Evolutionary conservation across 2,797 vertebrate species (phyloP).

Genomic region (Ctenochaetus hawaiiensis): DNA sequence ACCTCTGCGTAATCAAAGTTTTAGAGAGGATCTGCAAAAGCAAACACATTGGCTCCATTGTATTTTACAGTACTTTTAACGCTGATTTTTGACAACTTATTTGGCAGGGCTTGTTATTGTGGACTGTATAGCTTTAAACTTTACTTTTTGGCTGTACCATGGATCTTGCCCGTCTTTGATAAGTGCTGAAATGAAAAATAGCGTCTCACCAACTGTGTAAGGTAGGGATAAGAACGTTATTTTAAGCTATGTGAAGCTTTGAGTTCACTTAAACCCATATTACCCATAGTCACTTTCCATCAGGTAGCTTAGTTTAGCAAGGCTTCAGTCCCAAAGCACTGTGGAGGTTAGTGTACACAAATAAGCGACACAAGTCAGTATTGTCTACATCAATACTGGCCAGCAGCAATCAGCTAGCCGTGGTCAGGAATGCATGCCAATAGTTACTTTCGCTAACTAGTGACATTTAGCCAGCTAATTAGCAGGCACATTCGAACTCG

Average conservation of each 20-base stretch:
- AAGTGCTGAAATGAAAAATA: neutral
- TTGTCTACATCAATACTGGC: neutral
- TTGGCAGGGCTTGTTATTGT: neutral
- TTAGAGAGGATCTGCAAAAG: neutral
- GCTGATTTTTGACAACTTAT: neutral
- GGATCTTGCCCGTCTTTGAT: neutral
- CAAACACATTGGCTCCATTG: too few species aligned
- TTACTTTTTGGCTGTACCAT: neutral
- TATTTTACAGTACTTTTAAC: neutral
- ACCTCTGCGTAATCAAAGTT: neutral
- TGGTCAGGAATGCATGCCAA: neutral
- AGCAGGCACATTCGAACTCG: constrained; percentile 44
- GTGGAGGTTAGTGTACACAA: neutral
- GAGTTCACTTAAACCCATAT: neutral
- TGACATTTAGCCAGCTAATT: constrained; percentile 60
- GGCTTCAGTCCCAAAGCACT: neutral
- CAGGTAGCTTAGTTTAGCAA: neutral
- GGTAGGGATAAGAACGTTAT: neutral
- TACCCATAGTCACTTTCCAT: neutral
- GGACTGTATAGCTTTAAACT: neutral
- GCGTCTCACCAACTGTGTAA: neutral
- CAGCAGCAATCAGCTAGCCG: constrained; percentile 2
- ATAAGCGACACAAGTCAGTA: neutral
- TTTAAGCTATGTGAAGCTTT: neutral
- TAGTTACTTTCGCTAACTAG: constrained; percentile 27